phyloP scores from a whole-genome alignment of 2,888 invertebrate genomes.

The Epinotia brunnichana region DNA sequence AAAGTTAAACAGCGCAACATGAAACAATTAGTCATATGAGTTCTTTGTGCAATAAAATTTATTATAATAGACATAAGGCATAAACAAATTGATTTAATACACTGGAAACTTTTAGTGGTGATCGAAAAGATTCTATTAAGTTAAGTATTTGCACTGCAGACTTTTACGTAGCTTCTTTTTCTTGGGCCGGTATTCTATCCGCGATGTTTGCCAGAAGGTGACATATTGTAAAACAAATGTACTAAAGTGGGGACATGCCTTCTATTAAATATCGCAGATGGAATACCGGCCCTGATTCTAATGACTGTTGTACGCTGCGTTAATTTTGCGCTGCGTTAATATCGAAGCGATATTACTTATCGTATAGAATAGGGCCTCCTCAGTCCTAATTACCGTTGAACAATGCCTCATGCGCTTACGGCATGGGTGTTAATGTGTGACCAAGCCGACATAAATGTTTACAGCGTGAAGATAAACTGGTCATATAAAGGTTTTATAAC shows the following conservation, averaged over 20 bases:
- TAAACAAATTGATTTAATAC: background rate
- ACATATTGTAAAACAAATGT: no score
- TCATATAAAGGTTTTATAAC: slow-evolving; percentile 25
- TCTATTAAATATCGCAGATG: no score
- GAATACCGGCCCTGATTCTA: background rate
- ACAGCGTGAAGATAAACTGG: slow-evolving; percentile 37
- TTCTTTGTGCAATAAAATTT: background rate
- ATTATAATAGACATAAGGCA: background rate
- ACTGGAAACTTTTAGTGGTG: background rate
- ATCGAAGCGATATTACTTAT: background rate
- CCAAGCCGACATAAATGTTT: slow-evolving; percentile 37
- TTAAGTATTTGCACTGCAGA: background rate
- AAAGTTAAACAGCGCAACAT: slow-evolving; percentile 18
- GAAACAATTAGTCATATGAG: slow-evolving; percentile 3
- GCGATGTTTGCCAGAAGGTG: no score
- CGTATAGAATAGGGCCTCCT: background rate
- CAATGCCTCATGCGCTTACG: slow-evolving; percentile 31
- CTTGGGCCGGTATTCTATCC: no score
- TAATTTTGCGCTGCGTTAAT: slow-evolving; percentile 3
- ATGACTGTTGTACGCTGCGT: background rate
- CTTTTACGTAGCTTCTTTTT: no score
- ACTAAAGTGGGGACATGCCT: no score
- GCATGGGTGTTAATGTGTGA: slow-evolving; percentile 38
- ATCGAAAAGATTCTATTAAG: background rate
- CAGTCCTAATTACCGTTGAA: slow-evolving; percentile 33